A percentile compares a stretch with the other conserved stretches of the same genome.
These are phyloP conservation scores for Mesopsocus fuscifrons DNA, from an alignment of 2,888 invertebrate species.

Conservation along the genomic window DNA sequence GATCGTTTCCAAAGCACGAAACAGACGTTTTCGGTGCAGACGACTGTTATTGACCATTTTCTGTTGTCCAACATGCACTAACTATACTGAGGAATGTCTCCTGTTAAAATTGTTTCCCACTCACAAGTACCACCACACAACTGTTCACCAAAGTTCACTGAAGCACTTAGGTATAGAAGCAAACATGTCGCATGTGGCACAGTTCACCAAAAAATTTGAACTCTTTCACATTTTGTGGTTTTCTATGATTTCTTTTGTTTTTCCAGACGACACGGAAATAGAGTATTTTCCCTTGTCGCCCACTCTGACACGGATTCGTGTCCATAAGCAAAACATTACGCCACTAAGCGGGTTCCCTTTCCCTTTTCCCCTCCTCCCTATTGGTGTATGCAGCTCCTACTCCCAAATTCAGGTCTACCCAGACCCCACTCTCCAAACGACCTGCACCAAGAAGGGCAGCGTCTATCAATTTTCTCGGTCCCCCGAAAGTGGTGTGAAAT, in stretches of 20 bases:
- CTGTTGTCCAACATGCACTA: too few relatives aligned
- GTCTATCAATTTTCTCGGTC: slow-evolving; percentile 4
- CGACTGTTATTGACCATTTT: too few relatives aligned
- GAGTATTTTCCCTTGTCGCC: slow-evolving; percentile 69
- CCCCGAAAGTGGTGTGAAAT: not conserved
- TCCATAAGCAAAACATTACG: slow-evolving; percentile 32
- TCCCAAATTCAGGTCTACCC: slow-evolving; percentile 20
- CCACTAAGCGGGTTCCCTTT: slow-evolving; percentile 11
- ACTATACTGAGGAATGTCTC: too few relatives aligned
- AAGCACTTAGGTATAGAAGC: too few relatives aligned
- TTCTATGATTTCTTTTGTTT: slow-evolving; percentile 17
- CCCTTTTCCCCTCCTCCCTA: slow-evolving; percentile 4
- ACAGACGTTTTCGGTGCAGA: too few relatives aligned
- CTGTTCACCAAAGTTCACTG: too few relatives aligned
- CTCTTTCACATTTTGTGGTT: not conserved
- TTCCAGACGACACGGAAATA: slow-evolving; percentile 56
- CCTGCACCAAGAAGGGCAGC: not conserved
- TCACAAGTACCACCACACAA: too few relatives aligned
- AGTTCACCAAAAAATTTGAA: too few relatives aligned
- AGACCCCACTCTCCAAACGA: slow-evolving; percentile 22
- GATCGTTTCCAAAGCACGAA: too few relatives aligned
- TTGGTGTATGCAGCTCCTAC: slow-evolving; percentile 8
- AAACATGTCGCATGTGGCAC: too few relatives aligned
- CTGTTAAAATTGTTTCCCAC: too few relatives aligned
- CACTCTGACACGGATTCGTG: slow-evolving; percentile 58